Evolutionary conservation across 1,140 invertebrate genomes (phyloP), one percentile per base, ranked within the genome.

Genomic region (Dysdera silvatica): DNA sequence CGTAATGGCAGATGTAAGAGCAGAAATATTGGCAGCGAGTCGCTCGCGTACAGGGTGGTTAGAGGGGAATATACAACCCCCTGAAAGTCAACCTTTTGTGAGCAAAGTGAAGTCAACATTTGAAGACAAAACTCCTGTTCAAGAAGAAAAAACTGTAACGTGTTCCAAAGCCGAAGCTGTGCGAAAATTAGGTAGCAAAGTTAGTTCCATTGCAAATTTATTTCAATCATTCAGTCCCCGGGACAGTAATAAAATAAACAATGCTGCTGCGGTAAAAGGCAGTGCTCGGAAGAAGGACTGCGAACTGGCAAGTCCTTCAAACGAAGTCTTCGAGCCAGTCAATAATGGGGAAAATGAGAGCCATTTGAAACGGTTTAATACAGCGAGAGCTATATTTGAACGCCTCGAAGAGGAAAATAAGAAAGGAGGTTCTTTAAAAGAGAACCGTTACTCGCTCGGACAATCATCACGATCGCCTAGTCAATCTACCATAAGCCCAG

Each of bases 331-430:
- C 12, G 31, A 14, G 40, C 16, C 40, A 6, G 8, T 33, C 23
- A 51, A 32, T 37, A 4, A 33, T 28, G 40, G 23, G 45, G 53
- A 63, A 35, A 89, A 88, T 3, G 89, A 93, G 77, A 91, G 88
- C 65, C 89, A 92, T 73, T 83, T 91, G 65, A 85, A 88, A 18
- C 79, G 92, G 49, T 95, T 96, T 76, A 94, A 94, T 73, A 91
- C 88, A 75, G 92, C 92, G 0, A 80, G 90, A 32, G 91, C 91
- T 26, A 80, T 96, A 24, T 95, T 96, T 76, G 91, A 95, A 75
- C 91, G 92, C 72, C 80, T 95, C 58, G 90, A 90, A 24, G 71
- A 74, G 43, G 70, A 74, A 55, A 69, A 45, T 26, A 68, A 65
- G 35, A 33, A 66, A 24, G 23, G 18, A 43, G n/a, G 20, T 24